A percentile compares a stretch with the other conserved stretches of the same genome.
phyloP scores from a whole-genome alignment of 2,797 vertebrate genomes.

The Phataginus tetradactyla region DNA sequence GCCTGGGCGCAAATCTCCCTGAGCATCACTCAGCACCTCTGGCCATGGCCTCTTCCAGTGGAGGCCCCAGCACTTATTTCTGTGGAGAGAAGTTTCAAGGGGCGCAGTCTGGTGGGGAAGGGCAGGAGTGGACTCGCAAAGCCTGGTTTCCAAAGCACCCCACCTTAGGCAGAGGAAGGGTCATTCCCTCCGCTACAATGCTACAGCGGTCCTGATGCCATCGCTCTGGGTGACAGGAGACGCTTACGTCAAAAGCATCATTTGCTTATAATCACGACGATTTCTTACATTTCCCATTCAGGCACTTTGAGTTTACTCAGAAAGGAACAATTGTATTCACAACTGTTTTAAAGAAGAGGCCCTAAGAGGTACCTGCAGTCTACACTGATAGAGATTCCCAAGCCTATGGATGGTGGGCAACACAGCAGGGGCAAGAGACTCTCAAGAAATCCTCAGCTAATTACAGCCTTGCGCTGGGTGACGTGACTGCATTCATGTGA shows the following conservation, averaged over 20 bases:
- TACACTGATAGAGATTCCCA: background rate
- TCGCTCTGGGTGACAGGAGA: background rate
- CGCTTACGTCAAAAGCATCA: background rate
- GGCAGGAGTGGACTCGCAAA: background rate
- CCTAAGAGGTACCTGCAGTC: background rate
- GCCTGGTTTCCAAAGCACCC: background rate
- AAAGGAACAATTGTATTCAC: background rate
- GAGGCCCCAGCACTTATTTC: background rate
- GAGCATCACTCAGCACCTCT: background rate
- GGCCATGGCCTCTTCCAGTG: no score
- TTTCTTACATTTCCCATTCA: background rate
- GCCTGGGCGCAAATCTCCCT: fast-evolving
- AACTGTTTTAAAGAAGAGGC: background rate
- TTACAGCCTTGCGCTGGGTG: background rate
- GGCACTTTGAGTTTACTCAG: conserved; percentile 28
- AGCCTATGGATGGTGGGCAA: background rate
- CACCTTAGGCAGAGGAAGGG: background rate
- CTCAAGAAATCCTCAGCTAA: conserved; percentile 7
- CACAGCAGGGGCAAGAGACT: background rate
- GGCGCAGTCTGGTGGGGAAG: background rate
- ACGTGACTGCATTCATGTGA: background rate
- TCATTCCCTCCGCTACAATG: background rate
- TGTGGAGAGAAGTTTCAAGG: background rate
- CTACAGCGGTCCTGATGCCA: background rate
- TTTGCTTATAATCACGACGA: background rate